These are phyloP conservation scores for Otocyon megalotis DNA, from an alignment of 2,113 vertebrate species.

Conservation along the genomic window DNA sequence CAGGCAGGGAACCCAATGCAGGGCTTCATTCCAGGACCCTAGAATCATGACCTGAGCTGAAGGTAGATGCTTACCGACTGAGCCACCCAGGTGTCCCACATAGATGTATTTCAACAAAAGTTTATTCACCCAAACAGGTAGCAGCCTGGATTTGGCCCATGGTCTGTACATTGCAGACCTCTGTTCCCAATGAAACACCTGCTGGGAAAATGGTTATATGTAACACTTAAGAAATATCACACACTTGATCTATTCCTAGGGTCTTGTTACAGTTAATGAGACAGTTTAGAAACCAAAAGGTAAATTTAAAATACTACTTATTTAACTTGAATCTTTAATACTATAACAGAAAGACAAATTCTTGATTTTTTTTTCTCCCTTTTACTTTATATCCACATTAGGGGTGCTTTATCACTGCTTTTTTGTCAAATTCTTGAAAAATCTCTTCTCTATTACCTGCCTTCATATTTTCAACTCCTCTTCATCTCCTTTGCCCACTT, in stretches of 20 bases:
- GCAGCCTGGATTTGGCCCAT: neutral
- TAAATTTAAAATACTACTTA: slow-evolving; percentile 1
- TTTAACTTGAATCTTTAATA: neutral
- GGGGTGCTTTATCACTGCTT: neutral
- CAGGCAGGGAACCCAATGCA: too few relatives aligned
- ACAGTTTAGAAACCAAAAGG: neutral
- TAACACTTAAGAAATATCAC: neutral
- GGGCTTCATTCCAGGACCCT: too few relatives aligned
- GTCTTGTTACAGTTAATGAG: neutral
- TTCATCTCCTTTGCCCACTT: neutral
- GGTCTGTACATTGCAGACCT: accelerated
- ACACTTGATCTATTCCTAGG: neutral
- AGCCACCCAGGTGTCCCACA: too few relatives aligned
- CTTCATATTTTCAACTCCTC: neutral
- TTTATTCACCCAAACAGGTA: neutral
- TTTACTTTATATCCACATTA: neutral
- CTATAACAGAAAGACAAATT: neutral
- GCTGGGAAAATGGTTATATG: neutral
- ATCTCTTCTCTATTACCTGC: neutral
- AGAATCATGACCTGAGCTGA: too few relatives aligned
- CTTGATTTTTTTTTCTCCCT: neutral
- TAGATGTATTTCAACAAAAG: neutral
- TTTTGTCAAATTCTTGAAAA: neutral
- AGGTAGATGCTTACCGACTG: too few relatives aligned
- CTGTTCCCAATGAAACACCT: neutral